Conservation (phyloP, 2,113 vertebrate genomes). For the Limnothrissa miodon region DNA sequence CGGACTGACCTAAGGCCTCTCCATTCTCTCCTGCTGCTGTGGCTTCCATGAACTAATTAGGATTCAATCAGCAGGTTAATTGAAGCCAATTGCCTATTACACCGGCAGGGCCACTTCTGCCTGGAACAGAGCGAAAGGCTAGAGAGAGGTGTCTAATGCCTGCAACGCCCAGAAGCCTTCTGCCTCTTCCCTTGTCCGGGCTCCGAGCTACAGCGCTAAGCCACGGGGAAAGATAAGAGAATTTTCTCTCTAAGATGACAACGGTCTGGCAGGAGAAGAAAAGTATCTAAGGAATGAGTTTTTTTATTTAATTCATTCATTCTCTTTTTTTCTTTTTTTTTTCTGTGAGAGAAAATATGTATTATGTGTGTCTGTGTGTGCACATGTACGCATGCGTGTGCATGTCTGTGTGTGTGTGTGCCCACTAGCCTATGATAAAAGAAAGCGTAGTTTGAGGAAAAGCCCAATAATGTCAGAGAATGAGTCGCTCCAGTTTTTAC, state of each 20-base stretch:
- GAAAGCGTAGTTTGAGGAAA: not conserved
- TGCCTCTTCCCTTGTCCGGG: not conserved
- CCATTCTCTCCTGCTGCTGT: slow-evolving; percentile 14
- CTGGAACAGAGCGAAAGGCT: no score
- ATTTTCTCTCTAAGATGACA: not conserved
- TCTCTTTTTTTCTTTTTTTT: not conserved
- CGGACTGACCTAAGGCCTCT: slow-evolving; percentile 20
- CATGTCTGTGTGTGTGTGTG: not conserved
- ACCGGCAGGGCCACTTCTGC: slow-evolving; percentile 10
- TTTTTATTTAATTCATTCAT: not conserved
- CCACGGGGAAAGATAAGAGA: slow-evolving; percentile 16
- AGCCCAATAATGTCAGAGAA: not conserved
- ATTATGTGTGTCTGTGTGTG: no score
- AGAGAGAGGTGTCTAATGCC: not conserved
- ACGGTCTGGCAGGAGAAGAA: not conserved
- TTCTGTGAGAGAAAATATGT: no score
- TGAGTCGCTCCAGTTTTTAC: no score
- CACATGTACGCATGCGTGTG: not conserved
- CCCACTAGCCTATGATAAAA: not conserved
- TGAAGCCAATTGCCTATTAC: slow-evolving; percentile 36
- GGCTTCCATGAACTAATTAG: slow-evolving; percentile 39
- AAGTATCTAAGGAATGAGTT: not conserved
- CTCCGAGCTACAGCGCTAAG: slow-evolving; percentile 4
- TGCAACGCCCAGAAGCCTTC: not conserved
- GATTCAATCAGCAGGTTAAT: slow-evolving; percentile 40